A percentile compares a stretch with the other conserved stretches of the same genome.
These are phyloP conservation scores for Leucoraja erinaceus DNA, from an alignment of 2,113 vertebrate genomes.

Conservation along the genomic window DNA sequence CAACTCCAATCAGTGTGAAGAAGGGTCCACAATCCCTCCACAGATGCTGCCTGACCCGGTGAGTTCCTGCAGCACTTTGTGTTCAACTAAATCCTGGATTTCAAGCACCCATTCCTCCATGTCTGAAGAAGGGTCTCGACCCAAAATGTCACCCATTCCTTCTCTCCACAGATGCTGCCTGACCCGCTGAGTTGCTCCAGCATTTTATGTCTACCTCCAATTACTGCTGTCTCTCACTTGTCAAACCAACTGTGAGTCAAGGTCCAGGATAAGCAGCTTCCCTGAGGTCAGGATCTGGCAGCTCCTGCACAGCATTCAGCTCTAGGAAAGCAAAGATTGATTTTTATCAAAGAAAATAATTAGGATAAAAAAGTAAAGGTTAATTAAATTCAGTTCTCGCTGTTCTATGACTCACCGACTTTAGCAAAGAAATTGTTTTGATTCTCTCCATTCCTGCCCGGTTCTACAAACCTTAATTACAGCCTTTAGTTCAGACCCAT, in stretches of 20 bases:
- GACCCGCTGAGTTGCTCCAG: no score
- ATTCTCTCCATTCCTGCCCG: neutral
- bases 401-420: constrained; percentile 12
- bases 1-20: no score
- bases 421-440: neutral
- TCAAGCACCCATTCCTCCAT: neutral
- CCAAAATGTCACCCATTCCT: no score
- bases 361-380: constrained; percentile 6
- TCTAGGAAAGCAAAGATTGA: neutral
- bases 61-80: neutral
- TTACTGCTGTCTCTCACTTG: neutral
- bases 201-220: neutral
- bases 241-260: neutral
- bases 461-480: neutral
- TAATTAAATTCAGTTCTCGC: neutral
- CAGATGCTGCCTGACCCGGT: no score
- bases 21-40: no score
- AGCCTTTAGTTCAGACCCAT: neutral
- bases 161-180: no score
- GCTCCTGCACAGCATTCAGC: neutral
- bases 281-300: neutral
- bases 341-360: neutral
- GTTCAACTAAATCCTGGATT: neutral
- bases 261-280: neutral
- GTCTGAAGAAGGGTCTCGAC: no score